Percentiles rank a stretch among this genome's conserved stretches.
These are phyloP conservation scores for Diglossa cyanea DNA, from an alignment of 2,797 vertebrate genomes.

Conservation along the genomic window DNA sequence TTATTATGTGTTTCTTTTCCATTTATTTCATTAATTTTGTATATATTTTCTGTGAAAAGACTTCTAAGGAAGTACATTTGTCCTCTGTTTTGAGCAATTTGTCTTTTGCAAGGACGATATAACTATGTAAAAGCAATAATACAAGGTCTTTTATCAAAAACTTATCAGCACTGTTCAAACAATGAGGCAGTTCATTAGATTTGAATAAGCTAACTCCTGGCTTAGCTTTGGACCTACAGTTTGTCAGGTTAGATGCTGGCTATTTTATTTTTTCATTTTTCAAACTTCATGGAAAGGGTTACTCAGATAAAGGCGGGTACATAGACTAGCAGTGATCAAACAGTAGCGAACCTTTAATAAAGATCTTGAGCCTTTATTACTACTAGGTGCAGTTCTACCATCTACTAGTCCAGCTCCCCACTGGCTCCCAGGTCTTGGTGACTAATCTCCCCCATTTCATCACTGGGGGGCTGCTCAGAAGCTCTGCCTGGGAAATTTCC, in stretches of 20 bases:
- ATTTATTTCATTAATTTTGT: constrained; percentile 59
- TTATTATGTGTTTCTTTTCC: constrained; percentile 26
- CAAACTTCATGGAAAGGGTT: not conserved
- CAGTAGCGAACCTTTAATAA: not conserved
- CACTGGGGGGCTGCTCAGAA: not conserved
- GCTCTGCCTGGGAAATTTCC: not conserved
- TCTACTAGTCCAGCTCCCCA: not conserved
- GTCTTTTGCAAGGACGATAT: not conserved
- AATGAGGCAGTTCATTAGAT: not conserved
- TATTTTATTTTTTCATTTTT: not conserved
- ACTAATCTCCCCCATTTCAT: rapidly evolving
- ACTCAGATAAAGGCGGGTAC: not conserved
- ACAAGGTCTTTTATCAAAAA: constrained; percentile 40
- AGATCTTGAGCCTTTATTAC: not conserved
- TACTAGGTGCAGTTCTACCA: not conserved
- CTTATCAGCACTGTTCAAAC: constrained; percentile 5
- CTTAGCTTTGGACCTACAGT: not conserved
- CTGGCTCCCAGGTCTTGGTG: not conserved
- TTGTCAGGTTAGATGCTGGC: not conserved
- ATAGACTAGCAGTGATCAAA: not conserved
- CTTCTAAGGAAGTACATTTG: constrained; percentile 2
- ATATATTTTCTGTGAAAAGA: not conserved
- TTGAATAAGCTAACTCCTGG: not conserved
- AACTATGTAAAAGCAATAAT: constrained; percentile 10
- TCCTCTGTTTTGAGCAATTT: constrained; percentile 23